Conservation (phyloP, 2,888 invertebrate species). For the Drosophila mulleri region DNA sequence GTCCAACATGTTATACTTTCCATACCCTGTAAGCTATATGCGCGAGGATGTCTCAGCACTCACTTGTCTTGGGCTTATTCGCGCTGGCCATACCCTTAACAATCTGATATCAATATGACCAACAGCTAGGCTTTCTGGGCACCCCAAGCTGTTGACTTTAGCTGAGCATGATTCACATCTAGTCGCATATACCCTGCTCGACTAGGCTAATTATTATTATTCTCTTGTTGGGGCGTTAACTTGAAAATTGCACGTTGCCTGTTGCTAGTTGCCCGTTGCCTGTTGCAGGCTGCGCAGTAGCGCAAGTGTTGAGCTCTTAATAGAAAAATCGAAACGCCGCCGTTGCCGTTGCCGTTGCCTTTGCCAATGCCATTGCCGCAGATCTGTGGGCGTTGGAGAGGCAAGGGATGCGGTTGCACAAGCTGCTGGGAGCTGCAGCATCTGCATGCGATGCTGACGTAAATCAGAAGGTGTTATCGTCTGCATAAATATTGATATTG, state of each 20-base stretch:
- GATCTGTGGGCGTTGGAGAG: conserved; percentile 26
- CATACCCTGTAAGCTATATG: conserved; percentile 30
- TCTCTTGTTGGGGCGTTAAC: conserved; percentile 75
- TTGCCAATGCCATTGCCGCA: conserved; percentile 24
- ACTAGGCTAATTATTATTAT: conserved; percentile 1
- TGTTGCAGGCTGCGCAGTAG: conserved; percentile 72
- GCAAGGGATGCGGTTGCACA: conserved; percentile 15
- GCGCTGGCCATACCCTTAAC: not conserved
- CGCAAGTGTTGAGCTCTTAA: conserved; percentile 83
- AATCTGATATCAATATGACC: not conserved
- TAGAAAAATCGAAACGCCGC: conserved; percentile 72
- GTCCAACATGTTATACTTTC: conserved; percentile 83
- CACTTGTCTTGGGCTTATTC: not conserved
- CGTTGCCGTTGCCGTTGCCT: conserved; percentile 23
- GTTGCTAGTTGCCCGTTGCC: conserved; percentile 57
- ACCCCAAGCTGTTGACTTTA: too few relatives aligned
- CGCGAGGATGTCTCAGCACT: not conserved
- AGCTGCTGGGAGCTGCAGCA: conserved; percentile 46
- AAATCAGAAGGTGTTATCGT: conserved; percentile 84
- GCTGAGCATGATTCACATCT: not conserved
- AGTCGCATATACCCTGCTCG: conserved; percentile 1
- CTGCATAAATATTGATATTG: conserved; percentile 84
- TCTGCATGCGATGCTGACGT: conserved; percentile 76
- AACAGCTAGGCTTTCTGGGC: too few relatives aligned
- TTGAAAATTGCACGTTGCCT: conserved; percentile 72